phyloP scores from a whole-genome alignment of 2,797 vertebrate species.

The Periparus ater region DNA sequence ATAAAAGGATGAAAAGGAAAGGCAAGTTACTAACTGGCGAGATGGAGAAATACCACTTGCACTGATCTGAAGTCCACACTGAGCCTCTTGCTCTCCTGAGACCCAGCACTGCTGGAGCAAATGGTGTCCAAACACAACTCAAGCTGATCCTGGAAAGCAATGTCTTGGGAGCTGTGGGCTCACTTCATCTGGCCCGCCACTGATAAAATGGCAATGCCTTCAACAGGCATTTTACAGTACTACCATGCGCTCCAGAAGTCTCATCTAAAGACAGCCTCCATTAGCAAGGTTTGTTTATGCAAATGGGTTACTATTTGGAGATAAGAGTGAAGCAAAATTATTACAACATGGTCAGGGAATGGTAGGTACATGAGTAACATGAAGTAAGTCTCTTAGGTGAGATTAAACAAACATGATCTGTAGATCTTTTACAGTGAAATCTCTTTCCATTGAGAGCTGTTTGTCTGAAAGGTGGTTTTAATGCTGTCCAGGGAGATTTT shows the following conservation, averaged over 20 bases:
- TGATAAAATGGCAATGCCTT: neutral
- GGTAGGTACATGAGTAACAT: neutral
- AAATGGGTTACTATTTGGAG: neutral
- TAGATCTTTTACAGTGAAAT: neutral
- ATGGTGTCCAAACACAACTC: neutral
- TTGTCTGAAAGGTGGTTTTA: neutral
- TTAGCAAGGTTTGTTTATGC: neutral
- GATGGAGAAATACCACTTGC: neutral
- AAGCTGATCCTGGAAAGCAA: neutral
- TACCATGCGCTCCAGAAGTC: neutral
- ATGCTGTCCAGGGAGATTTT: neutral
- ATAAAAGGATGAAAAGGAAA: neutral
- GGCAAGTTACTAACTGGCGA: neutral
- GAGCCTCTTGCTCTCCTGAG: neutral
- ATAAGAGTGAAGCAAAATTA: neutral
- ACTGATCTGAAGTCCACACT: neutral
- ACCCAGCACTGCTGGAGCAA: neutral
- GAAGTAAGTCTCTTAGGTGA: neutral
- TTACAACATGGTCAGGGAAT: neutral
- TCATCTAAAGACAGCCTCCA: neutral
- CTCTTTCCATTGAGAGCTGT: neutral
- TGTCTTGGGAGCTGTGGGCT: neutral
- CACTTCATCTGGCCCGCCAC: accelerated
- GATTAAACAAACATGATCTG: neutral
- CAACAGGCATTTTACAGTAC: neutral